Evolutionary conservation across 1,140 invertebrate genomes (phyloP), one percentile per base, ranked within the genome.

Genomic region (Mactra quadrangularis): DNA sequence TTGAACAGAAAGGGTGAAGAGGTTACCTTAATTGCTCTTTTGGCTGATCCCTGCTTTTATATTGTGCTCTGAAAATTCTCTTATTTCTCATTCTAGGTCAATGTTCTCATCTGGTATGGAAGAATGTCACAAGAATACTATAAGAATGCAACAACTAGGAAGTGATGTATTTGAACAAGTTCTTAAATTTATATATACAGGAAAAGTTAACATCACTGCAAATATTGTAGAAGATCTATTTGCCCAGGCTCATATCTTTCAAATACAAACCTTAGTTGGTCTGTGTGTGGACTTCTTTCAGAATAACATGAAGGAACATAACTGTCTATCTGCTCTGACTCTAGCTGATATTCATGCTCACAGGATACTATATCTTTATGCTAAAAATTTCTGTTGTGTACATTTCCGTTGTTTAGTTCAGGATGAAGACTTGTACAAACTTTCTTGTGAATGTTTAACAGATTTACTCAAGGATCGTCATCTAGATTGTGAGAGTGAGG

Each of bases 71-170:
- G n/a, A n/a, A n/a, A n/a, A n/a, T n/a, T n/a, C n/a, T n/a, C n/a
- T n/a, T n/a, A n/a, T n/a, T n/a, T n/a, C n/a, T n/a, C n/a, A n/a
- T n/a, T n/a, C 15, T 41, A 79, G 87, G 75, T 89, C 89, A 3
- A 92, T 92, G 91, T 92, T 92, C 82, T 86, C 88, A 3, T 91
- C 89, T 15, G 90, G 90, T 11, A 92, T 92, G 91, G 89, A 89
- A 52, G 91, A 92, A 60, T 89, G 89, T 60, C 74, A 86, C 7
- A 90, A 91, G 75, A 87, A 86, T 33, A 81, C 83, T 1, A 87
- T 92, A 27, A 86, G 89, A 19, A 82, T 92, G 27, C 87, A 89
- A 41, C 87, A 91, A 68, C 83, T 92, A 6, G 90, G 90, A 50
- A 79, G 86, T 15, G 29, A 75, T 1, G 89, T 92, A 17, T 92